A percentile compares a stretch with the other conserved stretches of the same genome.
Evolutionary conservation across 2,888 invertebrate species (phyloP).

Genomic region (Rhopalosiphum nymphaeae): DNA sequence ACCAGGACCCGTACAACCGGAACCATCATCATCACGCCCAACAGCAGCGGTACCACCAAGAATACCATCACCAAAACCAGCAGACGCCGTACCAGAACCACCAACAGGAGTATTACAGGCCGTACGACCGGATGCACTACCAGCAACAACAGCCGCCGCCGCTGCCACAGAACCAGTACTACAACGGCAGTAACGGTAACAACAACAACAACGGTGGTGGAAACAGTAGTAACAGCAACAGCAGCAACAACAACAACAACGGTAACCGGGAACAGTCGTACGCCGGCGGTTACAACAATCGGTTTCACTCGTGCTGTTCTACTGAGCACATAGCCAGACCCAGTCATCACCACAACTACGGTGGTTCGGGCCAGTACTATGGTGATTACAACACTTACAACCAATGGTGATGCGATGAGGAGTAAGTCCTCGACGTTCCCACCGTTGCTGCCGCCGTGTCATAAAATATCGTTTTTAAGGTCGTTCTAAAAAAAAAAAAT

Average conservation of each 20-base stretch:
- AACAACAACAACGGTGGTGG: constrained; percentile 40
- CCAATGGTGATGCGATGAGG: constrained; percentile 60
- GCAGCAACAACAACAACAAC: background rate
- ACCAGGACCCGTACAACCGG: constrained; percentile 66
- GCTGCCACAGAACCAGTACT: background rate
- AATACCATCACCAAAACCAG: constrained; percentile 53
- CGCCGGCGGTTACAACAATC: constrained; percentile 54
- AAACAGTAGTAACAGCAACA: background rate
- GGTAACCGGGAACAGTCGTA: constrained; percentile 56
- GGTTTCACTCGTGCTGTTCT: constrained; percentile 62
- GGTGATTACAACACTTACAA: constrained; percentile 57
- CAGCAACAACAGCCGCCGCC: constrained; percentile 49
- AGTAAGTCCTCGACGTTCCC: background rate
- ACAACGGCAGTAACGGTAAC: background rate
- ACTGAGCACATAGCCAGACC: constrained; percentile 55
- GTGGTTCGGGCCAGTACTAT: constrained; percentile 42
- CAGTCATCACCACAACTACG: constrained; percentile 45
- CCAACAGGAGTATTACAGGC: constrained; percentile 66
- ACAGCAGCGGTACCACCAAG: constrained; percentile 63
- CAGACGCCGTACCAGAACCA: constrained; percentile 48
- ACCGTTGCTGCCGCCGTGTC: background rate
- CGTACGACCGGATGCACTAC: constrained; percentile 61
- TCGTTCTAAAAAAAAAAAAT: background rate
- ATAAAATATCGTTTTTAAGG: constrained; percentile 11
- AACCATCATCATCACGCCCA: constrained; percentile 50